Evolutionary conservation across 2,888 invertebrate genomes (phyloP).

Genomic region (Eutolmus rufibarbis): DNA sequence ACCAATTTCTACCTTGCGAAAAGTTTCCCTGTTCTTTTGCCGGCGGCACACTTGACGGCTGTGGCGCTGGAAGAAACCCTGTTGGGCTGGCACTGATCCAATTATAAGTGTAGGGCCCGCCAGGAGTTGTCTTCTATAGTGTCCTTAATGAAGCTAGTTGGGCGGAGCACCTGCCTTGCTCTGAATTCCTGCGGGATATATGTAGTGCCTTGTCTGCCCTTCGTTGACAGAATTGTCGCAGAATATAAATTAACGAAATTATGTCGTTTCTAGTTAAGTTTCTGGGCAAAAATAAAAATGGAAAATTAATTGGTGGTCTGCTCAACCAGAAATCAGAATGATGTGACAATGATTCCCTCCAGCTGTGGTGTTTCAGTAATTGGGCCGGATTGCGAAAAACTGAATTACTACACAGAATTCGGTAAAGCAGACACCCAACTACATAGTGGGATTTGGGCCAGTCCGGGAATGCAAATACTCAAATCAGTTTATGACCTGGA

Average conservation of each 20-base stretch:
- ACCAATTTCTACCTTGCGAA: background rate
- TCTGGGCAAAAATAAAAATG: background rate
- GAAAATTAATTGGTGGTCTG: background rate
- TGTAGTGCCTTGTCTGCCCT: background rate
- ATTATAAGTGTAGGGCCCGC: background rate
- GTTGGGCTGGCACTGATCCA: background rate
- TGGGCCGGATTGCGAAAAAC: background rate
- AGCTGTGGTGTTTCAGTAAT: background rate
- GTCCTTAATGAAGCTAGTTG: background rate
- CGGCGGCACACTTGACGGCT: background rate
- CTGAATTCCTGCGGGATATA: background rate
- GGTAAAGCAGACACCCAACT: background rate
- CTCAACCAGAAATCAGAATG: background rate
- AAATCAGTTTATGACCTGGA: background rate
- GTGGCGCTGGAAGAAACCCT: background rate
- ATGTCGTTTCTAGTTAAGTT: background rate
- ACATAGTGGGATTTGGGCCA: background rate
- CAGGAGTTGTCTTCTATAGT: background rate
- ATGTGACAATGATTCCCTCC: background rate
- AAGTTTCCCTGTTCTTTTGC: background rate
- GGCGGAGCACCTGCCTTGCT: background rate
- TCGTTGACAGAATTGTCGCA: slow-evolving; percentile 19
- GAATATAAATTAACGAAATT: slow-evolving; percentile 6
- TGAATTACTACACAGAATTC: background rate
- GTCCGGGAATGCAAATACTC: background rate